Evolutionary conservation across 2,797 vertebrate genomes (phyloP), one percentile per base, ranked within the genome.

Genomic region (Clamator glandarius): DNA sequence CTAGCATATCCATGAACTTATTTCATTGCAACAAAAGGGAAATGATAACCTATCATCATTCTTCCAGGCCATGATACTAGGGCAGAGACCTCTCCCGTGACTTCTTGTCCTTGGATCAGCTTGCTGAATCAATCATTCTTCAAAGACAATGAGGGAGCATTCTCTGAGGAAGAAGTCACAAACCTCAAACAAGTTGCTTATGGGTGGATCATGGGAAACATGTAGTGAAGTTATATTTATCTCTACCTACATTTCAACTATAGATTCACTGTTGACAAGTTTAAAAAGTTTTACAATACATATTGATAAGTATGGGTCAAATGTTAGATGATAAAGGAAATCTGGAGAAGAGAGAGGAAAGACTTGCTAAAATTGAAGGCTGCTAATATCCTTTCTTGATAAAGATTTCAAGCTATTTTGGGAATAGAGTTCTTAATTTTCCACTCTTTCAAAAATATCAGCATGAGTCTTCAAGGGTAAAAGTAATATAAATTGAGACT

Each of bases 301-400:
- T 95, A 97, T 97, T 95, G 96, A 97, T 97, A 97, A 97, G 95
- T 95, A 90, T 94, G 92, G 75, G 93, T 97, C 97, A 97, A 89
- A 61, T 96, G 96, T 94, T 92, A 97, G 83, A 88, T 89, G 81
- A 91, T 95, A 96, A 96, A 96, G 92, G 87, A 97, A 97, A 93
- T 59, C 74, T 89, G 68, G 62, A 86, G 66, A 93, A 86, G 69
- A 80, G 46, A 95, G 83, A 96, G 90, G 89, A 96, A 96, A 92
- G 69, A 46, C 44, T 67, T 59, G 21, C 46, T 97, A 93, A 93
- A 97, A 94, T 61, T 83, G 83, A 97, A 95, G 59, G n/a, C 70
- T 84, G 70, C 28, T 96, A 94, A 89, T 94, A 91, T 77, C 64
- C 84, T 95, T 95, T 96, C 85, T 89, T 79, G 96, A 91, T 66